Percentiles rank a stretch among this genome's conserved stretches.
These are phyloP conservation scores for Paracanthobrama guichenoti DNA, from an alignment of 2,113 vertebrate species.

Conservation along the genomic window DNA sequence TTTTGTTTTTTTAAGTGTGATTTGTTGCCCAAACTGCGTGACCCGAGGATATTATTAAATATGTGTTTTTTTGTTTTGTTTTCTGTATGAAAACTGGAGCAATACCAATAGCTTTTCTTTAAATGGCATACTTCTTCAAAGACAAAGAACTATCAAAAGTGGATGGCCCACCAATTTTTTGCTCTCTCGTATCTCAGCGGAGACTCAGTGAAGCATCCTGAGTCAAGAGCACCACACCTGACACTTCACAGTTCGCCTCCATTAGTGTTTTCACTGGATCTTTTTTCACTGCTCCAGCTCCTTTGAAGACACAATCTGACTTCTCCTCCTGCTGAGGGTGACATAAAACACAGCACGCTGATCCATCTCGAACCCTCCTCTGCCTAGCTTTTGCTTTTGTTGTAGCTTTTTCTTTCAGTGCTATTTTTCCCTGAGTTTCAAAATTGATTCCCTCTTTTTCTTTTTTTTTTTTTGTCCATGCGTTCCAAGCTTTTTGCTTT, in stretches of 20 bases:
- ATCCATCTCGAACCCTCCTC: constrained; percentile 41
- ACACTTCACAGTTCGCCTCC: background rate
- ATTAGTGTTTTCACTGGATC: constrained; percentile 21
- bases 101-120: background rate
- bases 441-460: constrained; percentile 26
- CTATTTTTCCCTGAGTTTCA: constrained; percentile 5
- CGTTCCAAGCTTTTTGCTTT: background rate
- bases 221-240: background rate
- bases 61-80: background rate
- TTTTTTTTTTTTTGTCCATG: background rate
- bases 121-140: background rate
- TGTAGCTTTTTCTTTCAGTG: constrained; percentile 33
- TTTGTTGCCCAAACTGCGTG: background rate
- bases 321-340: constrained; percentile 41
- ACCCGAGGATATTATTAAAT: background rate
- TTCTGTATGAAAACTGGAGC: background rate
- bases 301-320: constrained; percentile 31
- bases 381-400: constrained; percentile 20
- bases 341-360: constrained; percentile 38
- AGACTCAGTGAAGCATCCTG: background rate
- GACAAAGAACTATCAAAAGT: constrained; percentile 7
- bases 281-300: constrained; percentile 4
- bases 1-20: no score
- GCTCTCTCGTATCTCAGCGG: background rate
- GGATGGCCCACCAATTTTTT: background rate